Percentiles rank a stretch among this genome's conserved stretches.
phyloP scores from a whole-genome alignment of 2,797 vertebrate species.

The Malurus splendens region DNA sequence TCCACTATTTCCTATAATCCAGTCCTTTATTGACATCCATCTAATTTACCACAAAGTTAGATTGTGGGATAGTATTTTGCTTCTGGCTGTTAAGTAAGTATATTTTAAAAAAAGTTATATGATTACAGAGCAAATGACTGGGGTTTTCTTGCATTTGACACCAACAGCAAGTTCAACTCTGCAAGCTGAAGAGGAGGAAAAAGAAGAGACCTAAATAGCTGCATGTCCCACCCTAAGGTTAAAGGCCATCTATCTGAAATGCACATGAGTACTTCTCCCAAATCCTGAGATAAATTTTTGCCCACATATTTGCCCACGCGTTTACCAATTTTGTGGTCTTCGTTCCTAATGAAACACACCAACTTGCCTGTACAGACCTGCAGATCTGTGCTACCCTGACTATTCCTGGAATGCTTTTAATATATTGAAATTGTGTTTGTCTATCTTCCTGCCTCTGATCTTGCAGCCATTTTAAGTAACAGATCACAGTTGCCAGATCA shows the following conservation, averaged over 20 bases:
- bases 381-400: background rate
- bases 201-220: background rate
- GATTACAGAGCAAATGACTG: background rate
- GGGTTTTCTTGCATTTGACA: background rate
- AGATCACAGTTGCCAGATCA: background rate
- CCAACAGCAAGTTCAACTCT: background rate
- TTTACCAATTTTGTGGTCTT: background rate
- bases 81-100: background rate
- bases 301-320: fast-evolving
- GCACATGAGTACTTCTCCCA: background rate
- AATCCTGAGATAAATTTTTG: background rate
- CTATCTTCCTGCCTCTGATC: background rate
- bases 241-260: background rate
- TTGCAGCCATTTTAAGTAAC: background rate
- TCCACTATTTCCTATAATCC: background rate
- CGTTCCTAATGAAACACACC: background rate
- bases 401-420: slow-evolving; percentile 32
- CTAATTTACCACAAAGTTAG: background rate
- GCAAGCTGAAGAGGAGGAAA: background rate
- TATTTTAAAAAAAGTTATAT: background rate
- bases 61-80: fast-evolving
- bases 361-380: background rate
- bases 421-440: background rate
- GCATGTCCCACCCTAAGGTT: background rate
- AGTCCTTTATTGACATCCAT: background rate